Evolutionary conservation across 2,888 invertebrate species (phyloP), one percentile per base, ranked within the genome.

Genomic region (Drosophila siamana): DNA sequence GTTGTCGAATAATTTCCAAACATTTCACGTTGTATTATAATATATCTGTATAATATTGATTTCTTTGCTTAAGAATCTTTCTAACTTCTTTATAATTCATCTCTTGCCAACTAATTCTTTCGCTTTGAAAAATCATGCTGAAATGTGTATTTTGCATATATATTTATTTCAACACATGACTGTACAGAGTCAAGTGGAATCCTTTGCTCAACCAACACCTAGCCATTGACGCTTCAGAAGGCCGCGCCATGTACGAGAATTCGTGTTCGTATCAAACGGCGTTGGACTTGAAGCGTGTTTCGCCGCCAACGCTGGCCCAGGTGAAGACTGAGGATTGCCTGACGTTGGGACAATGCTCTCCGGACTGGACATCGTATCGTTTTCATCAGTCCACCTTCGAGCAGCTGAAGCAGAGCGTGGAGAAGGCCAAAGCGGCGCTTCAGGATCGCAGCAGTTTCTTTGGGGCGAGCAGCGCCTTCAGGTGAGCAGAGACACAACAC

Each of bases 251-350:
- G 97, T 97, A 97, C 95, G 97, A 97, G 94, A 97, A 97, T 93
- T 97, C 97, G 91, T 97, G 97, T 94, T 97, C 97, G 92, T 97
- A 97, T 93, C 96, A 97, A 91, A 95, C 96, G 92, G 96, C 96
- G 90, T 93, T 96, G 89, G 96, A 96, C 93, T 93, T 96, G 88
- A 96, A 96, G 92, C 94, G 96, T 86, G 94, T 95, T 77, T 94
- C 95, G 70, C 92, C 92, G 76, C 91, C 90, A 40, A 87, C 91
- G 73, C 86, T 90, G 79, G 91, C 91, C 51, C 92, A 90, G 78
- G 92, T 92, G 63, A 93, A 93, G 89, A 93, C 93, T 7, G 93
- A 93, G 89, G 93, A 93, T 70, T 92, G 93, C 64, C 89, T 92
- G 64, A 91, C 92, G 22, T 73, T 92, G 68, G 91, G 92, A 0